A percentile compares a stretch with the other conserved stretches of the same genome.
Conservation (phyloP, 2,797 vertebrate genomes). For the Thaleichthys pacificus region DNA sequence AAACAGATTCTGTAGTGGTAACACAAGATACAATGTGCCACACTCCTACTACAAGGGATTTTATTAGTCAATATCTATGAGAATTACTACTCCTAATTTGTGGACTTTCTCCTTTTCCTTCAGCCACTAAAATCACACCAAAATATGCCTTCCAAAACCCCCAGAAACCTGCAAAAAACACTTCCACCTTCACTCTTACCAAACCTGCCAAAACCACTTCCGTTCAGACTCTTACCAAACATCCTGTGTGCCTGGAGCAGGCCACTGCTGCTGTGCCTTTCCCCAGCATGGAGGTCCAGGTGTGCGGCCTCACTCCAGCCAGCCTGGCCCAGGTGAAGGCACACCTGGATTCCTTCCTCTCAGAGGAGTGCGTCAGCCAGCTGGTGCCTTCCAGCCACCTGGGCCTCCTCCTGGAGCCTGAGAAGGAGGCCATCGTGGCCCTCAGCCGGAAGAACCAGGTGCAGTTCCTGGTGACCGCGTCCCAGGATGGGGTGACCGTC, state of each 20-base stretch:
- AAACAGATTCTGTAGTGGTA: background rate
- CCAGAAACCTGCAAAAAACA: background rate
- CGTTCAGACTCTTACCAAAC: background rate
- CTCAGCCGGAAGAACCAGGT: constrained; percentile 48
- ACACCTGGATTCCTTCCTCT: constrained; percentile 42
- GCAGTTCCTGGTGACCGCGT: constrained; percentile 20
- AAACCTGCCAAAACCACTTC: background rate
- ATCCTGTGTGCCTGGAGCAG: constrained; percentile 16
- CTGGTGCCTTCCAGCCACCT: constrained; percentile 34
- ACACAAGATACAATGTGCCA: background rate
- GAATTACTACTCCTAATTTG: background rate
- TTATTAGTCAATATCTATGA: background rate
- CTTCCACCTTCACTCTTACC: background rate
- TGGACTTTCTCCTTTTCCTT: background rate
- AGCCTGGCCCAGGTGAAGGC: constrained; percentile 40
- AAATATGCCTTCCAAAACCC: background rate
- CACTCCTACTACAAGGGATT: background rate
- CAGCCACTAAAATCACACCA: background rate
- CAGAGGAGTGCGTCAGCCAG: constrained; percentile 43
- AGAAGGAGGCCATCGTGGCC: constrained; percentile 37
- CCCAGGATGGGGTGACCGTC: constrained; percentile 34
- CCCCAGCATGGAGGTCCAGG: constrained; percentile 35
- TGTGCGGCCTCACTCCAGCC: constrained; percentile 35
- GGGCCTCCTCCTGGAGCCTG: constrained; percentile 24
- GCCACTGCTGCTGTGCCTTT: constrained; percentile 33